Evolutionary conservation across 2,888 invertebrate species (phyloP).

Genomic region (Bembecia ichneumoniformis): DNA sequence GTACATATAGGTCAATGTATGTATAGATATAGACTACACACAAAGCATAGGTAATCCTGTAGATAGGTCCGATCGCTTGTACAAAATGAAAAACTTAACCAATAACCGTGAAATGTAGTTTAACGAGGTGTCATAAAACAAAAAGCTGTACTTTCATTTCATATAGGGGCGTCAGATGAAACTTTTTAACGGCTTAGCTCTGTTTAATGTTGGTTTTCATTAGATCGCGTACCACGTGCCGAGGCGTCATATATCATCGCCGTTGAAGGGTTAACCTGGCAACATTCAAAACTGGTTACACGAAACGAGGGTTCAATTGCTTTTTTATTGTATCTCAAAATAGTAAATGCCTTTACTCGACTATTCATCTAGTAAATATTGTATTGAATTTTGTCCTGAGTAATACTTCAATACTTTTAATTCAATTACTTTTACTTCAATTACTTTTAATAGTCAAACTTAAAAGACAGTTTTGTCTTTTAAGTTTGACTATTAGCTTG

Average conservation of each 20-base stretch:
- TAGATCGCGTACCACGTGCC: slow-evolving; percentile 48
- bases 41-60: too few relatives aligned
- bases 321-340: slow-evolving; percentile 40
- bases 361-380: too few relatives aligned
- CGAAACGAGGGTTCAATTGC: slow-evolving; percentile 37
- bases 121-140: slow-evolving; percentile 30
- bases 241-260: slow-evolving; percentile 37
- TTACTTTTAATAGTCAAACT: too few relatives aligned
- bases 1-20: too few relatives aligned
- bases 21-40: too few relatives aligned
- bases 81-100: background rate
- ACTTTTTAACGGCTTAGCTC: slow-evolving; percentile 25
- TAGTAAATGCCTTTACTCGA: background rate
- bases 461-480: too few relatives aligned
- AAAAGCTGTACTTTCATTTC: slow-evolving; percentile 26
- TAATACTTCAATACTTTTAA: too few relatives aligned
- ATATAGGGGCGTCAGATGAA: slow-evolving; percentile 18
- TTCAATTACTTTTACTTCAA: too few relatives aligned
- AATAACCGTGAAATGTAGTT: slow-evolving; percentile 7
- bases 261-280: slow-evolving; percentile 42
- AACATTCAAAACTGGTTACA: slow-evolving; percentile 55
- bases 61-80: too few relatives aligned
- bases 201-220: slow-evolving; percentile 47
- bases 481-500: too few relatives aligned
- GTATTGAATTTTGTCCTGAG: too few relatives aligned